Percentiles rank a stretch among this genome's conserved stretches.
Evolutionary conservation across 2,888 invertebrate genomes (phyloP).

Genomic region (Mechanitis messenoides): DNA sequence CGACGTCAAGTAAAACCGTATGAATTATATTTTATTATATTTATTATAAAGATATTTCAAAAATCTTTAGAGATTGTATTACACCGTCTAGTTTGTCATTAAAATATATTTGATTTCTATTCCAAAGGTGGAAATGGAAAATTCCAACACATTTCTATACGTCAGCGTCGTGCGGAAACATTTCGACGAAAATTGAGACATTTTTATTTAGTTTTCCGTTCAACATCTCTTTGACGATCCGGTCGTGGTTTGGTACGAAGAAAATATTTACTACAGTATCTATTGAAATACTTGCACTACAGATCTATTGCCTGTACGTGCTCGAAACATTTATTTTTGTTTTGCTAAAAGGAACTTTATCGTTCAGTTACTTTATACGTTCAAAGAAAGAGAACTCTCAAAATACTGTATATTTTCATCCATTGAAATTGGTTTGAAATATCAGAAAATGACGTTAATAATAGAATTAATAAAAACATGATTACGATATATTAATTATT

Average conservation of each 20-base stretch:
- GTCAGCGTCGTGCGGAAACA: slow-evolving; percentile 49
- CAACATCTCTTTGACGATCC: slow-evolving; percentile 52
- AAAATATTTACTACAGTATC: slow-evolving; percentile 47
- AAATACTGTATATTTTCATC: background rate
- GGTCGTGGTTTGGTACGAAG: slow-evolving; percentile 20
- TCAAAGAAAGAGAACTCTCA: background rate
- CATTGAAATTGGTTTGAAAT: no score
- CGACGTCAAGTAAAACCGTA: no score
- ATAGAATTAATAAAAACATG: no score
- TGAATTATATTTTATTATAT: no score
- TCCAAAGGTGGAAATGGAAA: slow-evolving; percentile 32
- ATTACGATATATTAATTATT: no score
- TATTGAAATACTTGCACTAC: slow-evolving; percentile 32
- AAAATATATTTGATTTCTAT: slow-evolving; percentile 3
- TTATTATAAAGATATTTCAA: no score
- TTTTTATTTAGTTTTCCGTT: slow-evolving; percentile 69
- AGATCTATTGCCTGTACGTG: slow-evolving; percentile 15
- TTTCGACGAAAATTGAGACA: slow-evolving; percentile 68
- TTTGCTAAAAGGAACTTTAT: slow-evolving; percentile 5
- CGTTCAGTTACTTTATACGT: background rate
- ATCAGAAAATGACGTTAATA: no score
- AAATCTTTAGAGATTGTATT: background rate
- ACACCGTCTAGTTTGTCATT: background rate
- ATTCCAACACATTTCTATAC: slow-evolving; percentile 39
- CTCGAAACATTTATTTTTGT: slow-evolving; percentile 12